Base-by-base conservation (phyloP, 2,888 invertebrate genomes). In the Stenichneumon culpator region DNA sequence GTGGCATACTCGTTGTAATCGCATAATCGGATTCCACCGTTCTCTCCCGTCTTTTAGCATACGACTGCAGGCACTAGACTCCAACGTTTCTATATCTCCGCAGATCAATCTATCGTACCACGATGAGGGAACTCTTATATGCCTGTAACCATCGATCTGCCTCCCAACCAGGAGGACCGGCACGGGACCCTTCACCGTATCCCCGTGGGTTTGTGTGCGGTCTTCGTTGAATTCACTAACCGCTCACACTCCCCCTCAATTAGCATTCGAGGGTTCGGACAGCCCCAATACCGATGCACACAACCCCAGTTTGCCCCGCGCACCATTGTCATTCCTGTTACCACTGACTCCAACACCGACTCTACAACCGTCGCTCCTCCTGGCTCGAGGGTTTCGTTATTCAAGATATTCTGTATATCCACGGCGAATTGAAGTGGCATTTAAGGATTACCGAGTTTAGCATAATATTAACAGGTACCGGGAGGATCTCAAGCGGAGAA, bases 361-460 rank as follows among this genome's bases (percentile, higher is more conserved):
- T 39, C 74, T 4, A 60, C 73, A 28, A 44, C 44, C 28, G 44
- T 70, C 73, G 67, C 73, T 11, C 22, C 72, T 44, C 11, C 57
- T 25, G 36, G 32, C 11, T 52, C 50, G 50, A 28, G 75, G 70
- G 72, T 75, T 83, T 82, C 83, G 89, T 89, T 86, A 87, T 87
- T 88, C 90, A 83, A 88, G 88, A 88, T 88, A 89, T 88, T 89
- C 89, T 89, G 88, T 87, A 89, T 91, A 90, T 89, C 89, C 86
- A 86, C 75, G 87, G 70, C 81, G 85, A 77, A 84, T 83, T 78
- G 75, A 84, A 88, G 83, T 87, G 87, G 91, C 89, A 92, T 93
- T 92, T 90, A 91, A 92, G 92, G 93, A 93, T 93, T 93, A 93
- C 89, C 84, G 89, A 93, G 91, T 93, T 93, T 92, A 93, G 92